Evolutionary conservation across 2,113 vertebrate species (phyloP).

Genomic region (Collichthys lucidus): DNA sequence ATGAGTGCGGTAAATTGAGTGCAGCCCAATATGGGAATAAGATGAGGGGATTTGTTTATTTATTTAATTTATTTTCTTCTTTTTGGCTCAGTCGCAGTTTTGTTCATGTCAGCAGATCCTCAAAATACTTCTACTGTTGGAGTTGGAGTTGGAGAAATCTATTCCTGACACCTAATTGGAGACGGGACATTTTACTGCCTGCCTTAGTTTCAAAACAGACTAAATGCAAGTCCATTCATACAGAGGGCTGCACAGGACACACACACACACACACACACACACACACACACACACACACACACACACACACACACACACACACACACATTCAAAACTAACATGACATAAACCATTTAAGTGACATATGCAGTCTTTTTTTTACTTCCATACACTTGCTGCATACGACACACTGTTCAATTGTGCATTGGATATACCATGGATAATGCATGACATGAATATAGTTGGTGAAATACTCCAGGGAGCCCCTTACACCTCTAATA

Average conservation of each 20-base stretch:
- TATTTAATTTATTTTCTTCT: not conserved
- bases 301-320: not conserved
- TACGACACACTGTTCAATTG: conserved; percentile 58
- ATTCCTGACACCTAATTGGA: conserved; percentile 33
- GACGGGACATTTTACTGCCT: not conserved
- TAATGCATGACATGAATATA: conserved; percentile 69
- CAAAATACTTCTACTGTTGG: conserved; percentile 35
- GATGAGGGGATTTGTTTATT: conserved; percentile 53
- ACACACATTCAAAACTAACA: conserved; percentile 33
- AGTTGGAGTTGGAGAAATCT: conserved; percentile 6
- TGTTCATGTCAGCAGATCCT: conserved; percentile 50
- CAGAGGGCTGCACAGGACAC: not conserved
- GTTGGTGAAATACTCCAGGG: conserved; percentile 38
- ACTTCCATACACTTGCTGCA: conserved; percentile 30
- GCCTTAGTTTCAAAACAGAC: conserved; percentile 3
- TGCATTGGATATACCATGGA: conserved; percentile 64
- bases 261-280: not conserved
- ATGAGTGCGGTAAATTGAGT: conserved; percentile 53
- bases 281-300: not conserved
- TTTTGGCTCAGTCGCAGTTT: conserved; percentile 30
- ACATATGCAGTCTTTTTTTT: conserved; percentile 34
- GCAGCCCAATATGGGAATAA: conserved; percentile 59
- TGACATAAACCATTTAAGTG: conserved; percentile 44
- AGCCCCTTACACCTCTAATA: conserved; percentile 42
- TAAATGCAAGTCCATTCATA: not conserved